Base-by-base conservation (phyloP, 2,797 vertebrate genomes). In the Tapera naevia region DNA sequence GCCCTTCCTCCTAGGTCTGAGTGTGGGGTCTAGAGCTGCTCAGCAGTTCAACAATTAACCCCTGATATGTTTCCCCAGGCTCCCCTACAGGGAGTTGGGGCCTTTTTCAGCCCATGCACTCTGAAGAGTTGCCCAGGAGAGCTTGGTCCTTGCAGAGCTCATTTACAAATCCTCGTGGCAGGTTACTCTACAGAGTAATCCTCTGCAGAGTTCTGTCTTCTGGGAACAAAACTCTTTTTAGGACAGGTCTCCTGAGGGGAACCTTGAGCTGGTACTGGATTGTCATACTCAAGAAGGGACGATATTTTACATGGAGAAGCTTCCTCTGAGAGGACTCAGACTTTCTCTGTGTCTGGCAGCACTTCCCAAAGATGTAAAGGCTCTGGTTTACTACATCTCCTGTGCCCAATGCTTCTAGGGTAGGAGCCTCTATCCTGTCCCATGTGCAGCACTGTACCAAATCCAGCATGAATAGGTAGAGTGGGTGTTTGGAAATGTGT, bases 91-190 rank as follows among this genome's bases (percentile, higher is more conserved):
- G 45, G 72, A 90, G 10, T 33, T 33, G 23, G 39, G 48, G 62
- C 74, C 90, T 93, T 96, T 96, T 95, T 50, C 96, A 91, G 90
- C 50, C 83, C 2, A 0, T 58, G 25, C 30, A 28, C 51, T 91
- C 85, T 56, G 33, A 91, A 75, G 56, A 18, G 21, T 45, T 82
- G 51, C 83, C 60, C 71, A 61, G 56, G 90, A 90, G 76, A 94
- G 28, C n/a, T 18, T 43, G 32, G 48, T 80, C 46, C 70, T 85
- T 66, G 45, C 62, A 87, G 86, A 84, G 39, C 74, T 95, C 80
- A 67, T 94, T 95, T 95, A 45, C 60, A 84, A 93, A 58, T 37
- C 33, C 80, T 86, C 66, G 23, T 5, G 21, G 43, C 35, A 87
- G 17, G 64, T 50, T 90, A 24, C 56, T 60, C 82, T 41, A 43